Evolutionary conservation across 2,888 invertebrate species (phyloP), one percentile per base, ranked within the genome.

Genomic region (Podotricha telesiphe): DNA sequence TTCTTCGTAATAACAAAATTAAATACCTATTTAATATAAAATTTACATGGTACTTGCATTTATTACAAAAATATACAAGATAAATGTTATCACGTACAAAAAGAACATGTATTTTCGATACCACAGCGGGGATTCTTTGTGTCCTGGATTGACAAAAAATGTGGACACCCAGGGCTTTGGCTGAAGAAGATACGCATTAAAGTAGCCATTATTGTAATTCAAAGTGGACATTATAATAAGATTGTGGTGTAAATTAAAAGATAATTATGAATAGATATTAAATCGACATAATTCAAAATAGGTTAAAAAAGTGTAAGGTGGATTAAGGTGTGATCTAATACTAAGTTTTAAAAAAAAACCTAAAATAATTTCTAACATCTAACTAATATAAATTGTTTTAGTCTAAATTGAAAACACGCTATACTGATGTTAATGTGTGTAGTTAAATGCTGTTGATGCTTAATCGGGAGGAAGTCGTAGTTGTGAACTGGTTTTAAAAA

Each of bases 151-250:
- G 88, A 88, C 85, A 84, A 87, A 83, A 88, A 86, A 89, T 87
- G 87, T 82, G 91, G 87, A 90, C 90, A 89, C 88, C 89, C 89
- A 87, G 86, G 81, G 85, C 82, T 82, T 83, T 84, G 84, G 86
- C 84, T 87, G 87, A 91, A 90, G 88, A 92, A 91, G 91, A 91
- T 90, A 92, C 91, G 87, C 87, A 87, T 92, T 91, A 89, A 84
- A 83, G 75, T 72, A 77, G 84, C 84, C 85, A 90, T 92, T 89
- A 91, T 91, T 90, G 91, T 92, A 92, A 90, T 87, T 92, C 92
- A 92, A 88, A 83, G 84, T 83, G 86, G 87, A 87, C 86, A 86
- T 86, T 86, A 85, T 83, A 80, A 82, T 83, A 75, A 59, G 67
- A 69, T 53, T 68, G 48, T 28, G 75, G 76, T 58, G 2, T n/a